Evolutionary conservation across 2,888 invertebrate species (phyloP).

Genomic region (Torymus auratus): DNA sequence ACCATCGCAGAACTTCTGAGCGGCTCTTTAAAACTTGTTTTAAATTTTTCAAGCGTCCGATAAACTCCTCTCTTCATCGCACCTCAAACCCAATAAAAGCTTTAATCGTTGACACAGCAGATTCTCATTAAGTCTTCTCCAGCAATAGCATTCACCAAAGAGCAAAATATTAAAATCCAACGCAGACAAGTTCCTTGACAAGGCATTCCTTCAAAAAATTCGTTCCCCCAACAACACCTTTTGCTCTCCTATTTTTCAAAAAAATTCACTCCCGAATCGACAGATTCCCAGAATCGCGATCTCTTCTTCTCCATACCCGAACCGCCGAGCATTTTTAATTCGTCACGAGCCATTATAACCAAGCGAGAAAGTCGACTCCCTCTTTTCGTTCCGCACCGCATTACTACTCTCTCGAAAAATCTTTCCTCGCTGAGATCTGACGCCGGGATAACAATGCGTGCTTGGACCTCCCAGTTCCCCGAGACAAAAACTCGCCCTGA

Average conservation of each 20-base stretch:
- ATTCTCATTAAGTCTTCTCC: no score
- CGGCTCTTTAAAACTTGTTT: constrained; percentile 33
- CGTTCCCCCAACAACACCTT: no score
- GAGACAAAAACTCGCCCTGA: constrained; percentile 10
- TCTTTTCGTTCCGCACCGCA: no score
- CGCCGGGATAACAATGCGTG: constrained; percentile 19
- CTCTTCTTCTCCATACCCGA: no score
- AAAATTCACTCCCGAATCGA: no score
- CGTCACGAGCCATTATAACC: constrained; percentile 26
- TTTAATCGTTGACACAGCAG: no score
- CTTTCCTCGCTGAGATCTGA: constrained; percentile 10
- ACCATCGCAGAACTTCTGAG: constrained; percentile 6
- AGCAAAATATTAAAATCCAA: no score
- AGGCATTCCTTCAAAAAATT: no score
- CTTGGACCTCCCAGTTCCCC: constrained; percentile 31
- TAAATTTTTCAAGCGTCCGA: constrained; percentile 25
- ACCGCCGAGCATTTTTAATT: constrained; percentile 36
- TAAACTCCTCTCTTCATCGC: constrained; percentile 33
- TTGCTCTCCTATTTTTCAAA: no score
- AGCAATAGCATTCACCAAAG: no score
- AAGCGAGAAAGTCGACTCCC: not conserved
- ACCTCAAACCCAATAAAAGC: constrained; percentile 4
- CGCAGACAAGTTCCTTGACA: no score
- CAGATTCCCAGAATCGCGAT: no score
- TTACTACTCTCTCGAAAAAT: not conserved